Evolutionary conservation across 2,888 invertebrate genomes (phyloP), one percentile per base, ranked within the genome.

Genomic region (Himalopsyche anomala): DNA sequence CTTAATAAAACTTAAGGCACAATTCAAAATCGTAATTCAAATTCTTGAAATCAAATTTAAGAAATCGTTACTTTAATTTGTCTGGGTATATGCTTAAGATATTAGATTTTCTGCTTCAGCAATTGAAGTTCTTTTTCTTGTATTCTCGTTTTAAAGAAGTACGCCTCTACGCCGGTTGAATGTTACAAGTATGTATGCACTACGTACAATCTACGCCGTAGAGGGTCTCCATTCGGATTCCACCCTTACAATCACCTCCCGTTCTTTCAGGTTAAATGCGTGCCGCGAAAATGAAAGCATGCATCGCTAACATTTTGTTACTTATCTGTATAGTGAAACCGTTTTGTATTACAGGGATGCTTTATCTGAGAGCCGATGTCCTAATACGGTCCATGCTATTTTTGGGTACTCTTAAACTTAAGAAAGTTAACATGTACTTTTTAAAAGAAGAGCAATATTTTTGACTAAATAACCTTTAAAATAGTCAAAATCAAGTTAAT

Each of bases 291-390:
- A 86, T 74, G 86, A 62, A 84, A 84, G 82, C 82, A 80, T 45
- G 42, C 83, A 85, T 83, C 83, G 83, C 83, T 80, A 82, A 56
- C 83, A 81, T 87, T 85, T 87, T 85, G 85, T 84, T 87, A 85
- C 84, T 84, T 87, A 85, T 82, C 84, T 84, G 36, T 83, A 42
- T 83, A 69, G 83, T 38, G 51, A 79, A 38, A 81, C 51, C 36
- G 17, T 28, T 81, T 81, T 81, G 28, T 36, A 51, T 51, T 62
- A 45, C 51, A 81, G 54, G 54, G 15, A 51, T 51, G 19, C 45
- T 81, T 81, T 12, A 81, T 40, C 45, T 17, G 36, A 28, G 51
- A 51, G 81, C 81, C 81, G 81, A 81, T 81, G 19, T 81, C 28
- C 8, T 81, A 51, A 51, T 54, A 45, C 15, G 19, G 81, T 28